phyloP scores from a whole-genome alignment of 2,797 vertebrate species.

The Momotus momota region DNA sequence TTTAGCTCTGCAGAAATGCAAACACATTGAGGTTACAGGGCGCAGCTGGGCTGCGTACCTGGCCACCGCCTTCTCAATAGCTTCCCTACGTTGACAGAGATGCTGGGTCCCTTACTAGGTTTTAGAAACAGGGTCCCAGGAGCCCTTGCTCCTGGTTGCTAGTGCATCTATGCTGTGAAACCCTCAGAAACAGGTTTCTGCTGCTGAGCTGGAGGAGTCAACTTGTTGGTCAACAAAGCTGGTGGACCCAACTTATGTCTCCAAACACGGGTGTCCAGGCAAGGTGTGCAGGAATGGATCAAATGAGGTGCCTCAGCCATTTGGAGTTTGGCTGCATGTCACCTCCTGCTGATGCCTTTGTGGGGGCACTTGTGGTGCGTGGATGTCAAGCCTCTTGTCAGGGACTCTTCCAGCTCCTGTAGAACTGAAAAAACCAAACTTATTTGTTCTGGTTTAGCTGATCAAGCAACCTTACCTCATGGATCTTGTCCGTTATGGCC shows the following conservation, averaged over 20 bases:
- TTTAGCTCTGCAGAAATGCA: background rate
- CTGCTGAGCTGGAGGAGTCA: background rate
- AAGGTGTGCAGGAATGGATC: background rate
- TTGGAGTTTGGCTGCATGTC: background rate
- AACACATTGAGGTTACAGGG: background rate
- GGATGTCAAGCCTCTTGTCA: background rate
- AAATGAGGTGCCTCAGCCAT: accelerated
- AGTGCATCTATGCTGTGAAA: background rate
- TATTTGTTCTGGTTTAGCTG: background rate
- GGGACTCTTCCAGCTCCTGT: background rate
- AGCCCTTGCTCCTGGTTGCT: background rate
- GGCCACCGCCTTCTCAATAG: background rate
- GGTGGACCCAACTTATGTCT: background rate
- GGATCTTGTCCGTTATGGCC: background rate
- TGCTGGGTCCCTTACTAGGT: background rate
- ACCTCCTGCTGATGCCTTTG: background rate
- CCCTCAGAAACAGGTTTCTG: background rate
- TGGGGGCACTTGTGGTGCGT: accelerated
- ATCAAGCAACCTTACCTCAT: background rate
- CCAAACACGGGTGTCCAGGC: too few species aligned
- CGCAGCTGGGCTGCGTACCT: background rate
- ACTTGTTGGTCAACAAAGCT: background rate
- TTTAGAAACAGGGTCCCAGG: background rate
- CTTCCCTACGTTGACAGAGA: accelerated
- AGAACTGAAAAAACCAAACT: background rate